These are phyloP conservation scores for Thymelicus acteon DNA, from an alignment of 2,888 invertebrate species.

Conservation along the genomic window DNA sequence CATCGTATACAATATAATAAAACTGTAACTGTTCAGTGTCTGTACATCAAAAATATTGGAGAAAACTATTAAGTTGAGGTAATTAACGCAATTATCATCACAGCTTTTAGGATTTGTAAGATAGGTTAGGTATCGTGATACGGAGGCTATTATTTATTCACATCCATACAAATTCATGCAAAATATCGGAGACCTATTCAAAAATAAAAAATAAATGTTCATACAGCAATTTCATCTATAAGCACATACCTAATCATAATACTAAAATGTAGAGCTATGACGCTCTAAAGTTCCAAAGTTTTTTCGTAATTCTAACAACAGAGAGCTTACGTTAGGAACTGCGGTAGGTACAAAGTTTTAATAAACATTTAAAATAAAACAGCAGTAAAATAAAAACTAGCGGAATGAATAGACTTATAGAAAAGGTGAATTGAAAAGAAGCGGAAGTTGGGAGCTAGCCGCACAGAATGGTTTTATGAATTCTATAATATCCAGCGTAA, in stretches of 20 bases:
- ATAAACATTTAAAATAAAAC: slow-evolving; percentile 36
- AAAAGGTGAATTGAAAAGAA: slow-evolving; percentile 43
- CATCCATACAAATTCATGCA: too few species aligned
- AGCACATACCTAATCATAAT: not conserved
- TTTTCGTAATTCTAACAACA: slow-evolving; percentile 24
- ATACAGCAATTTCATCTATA: not conserved
- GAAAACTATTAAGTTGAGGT: too few species aligned
- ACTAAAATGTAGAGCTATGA: slow-evolving; percentile 5
- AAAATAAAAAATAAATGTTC: not conserved
- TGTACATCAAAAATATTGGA: too few species aligned
- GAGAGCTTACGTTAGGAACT: slow-evolving; percentile 23
- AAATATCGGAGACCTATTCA: not conserved
- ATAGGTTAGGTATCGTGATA: too few species aligned
- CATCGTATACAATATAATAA: too few species aligned
- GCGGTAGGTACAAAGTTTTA: slow-evolving; percentile 34
- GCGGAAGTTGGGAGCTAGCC: slow-evolving; percentile 46
- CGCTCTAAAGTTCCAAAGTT: not conserved
- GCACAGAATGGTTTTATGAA: slow-evolving; percentile 39
- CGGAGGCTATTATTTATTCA: too few species aligned
- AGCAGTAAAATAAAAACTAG: slow-evolving; percentile 27
- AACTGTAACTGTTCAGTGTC: too few species aligned
- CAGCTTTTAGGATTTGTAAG: too few species aligned
- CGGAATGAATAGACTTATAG: slow-evolving; percentile 37
- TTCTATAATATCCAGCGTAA: slow-evolving; percentile 21
- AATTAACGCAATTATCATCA: too few species aligned